Base-by-base conservation (phyloP, 2,888 invertebrate species). In the Spisula solida region DNA sequence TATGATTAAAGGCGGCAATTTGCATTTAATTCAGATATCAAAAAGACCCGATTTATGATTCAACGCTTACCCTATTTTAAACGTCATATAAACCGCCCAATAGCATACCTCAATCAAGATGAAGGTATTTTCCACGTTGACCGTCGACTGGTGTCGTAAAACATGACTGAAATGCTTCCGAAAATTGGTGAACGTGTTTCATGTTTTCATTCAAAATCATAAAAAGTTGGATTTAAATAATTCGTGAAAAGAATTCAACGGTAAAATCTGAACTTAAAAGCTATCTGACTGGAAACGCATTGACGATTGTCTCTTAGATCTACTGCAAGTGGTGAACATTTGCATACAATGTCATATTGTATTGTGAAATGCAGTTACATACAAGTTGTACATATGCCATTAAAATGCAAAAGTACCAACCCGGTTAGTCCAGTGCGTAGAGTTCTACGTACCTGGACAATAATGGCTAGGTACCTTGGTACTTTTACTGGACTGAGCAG, bases 11-110 rank as follows among this genome's bases (percentile, higher is more conserved):
- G 85, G 51, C 20, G 79, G 18, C 55, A 78, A 85, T 85, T 85
- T 85, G 79, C 85, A 85, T 85, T 85, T 79, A 85, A 79, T 85
- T 85, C 48, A 25, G 34, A 0, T 55, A 47, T 85, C 75, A 85
- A 56, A 85, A 31, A 75, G 78, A 56, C 55, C n/a, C 51, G n/a
- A 79, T 85, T 75, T 55, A 51, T 85, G 85, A 85, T 55, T 85
- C 85, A 85, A 34, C 48, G 1, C 14, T 34, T n/a, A 18, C 51
- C n/a, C 47, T 29, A n/a, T 83, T 75, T 75, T 82, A 82, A 60
- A 25, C 51, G 83, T n/a, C 48, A 75, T 25, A 70, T 75, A 82
- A 83, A 31, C 48, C 80, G 25, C 80, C 75, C 75, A 31, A 75
- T 34, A 18, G 31, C 75, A 75, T 34, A 25, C 75, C 20, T 75